These are phyloP conservation scores for Eristalis tenax DNA, from an alignment of 2,888 invertebrate species.

Conservation along the genomic window DNA sequence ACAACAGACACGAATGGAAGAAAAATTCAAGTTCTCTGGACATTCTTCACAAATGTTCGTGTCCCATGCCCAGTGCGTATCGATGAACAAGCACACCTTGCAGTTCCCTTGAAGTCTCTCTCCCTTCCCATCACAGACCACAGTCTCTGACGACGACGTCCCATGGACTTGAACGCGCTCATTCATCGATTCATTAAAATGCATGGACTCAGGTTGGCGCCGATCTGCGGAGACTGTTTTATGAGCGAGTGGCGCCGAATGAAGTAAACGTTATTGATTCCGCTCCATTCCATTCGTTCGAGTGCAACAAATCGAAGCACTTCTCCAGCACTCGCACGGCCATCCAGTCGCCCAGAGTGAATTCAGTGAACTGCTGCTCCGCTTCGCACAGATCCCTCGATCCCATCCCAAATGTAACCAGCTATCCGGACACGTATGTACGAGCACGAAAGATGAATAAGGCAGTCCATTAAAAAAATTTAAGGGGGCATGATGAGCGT, in stretches of 20 bases:
- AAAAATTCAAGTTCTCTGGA: too few relatives aligned
- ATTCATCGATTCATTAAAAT: conserved; percentile 36
- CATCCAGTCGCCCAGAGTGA: background rate
- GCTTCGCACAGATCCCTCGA: background rate
- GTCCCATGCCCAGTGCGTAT: too few relatives aligned
- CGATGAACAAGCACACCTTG: too few relatives aligned
- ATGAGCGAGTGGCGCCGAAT: conserved; percentile 23
- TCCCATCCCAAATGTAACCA: conserved; percentile 14
- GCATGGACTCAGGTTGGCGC: conserved; percentile 5
- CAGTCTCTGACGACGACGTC: background rate
- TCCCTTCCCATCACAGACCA: too few relatives aligned
- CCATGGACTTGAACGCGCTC: background rate
- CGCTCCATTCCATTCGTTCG: background rate
- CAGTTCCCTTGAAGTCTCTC: too few relatives aligned
- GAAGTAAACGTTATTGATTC: background rate
- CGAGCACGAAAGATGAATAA: conserved; percentile 4
- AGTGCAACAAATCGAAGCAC: conserved; percentile 23
- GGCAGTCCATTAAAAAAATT: conserved; percentile 29
- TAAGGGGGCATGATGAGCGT: conserved; percentile 34
- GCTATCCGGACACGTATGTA: conserved; percentile 1
- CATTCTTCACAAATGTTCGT: too few relatives aligned
- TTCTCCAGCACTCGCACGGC: background rate
- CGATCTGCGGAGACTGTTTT: background rate
- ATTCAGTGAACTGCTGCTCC: background rate
- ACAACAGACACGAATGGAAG: too few relatives aligned